Evolutionary conservation across 2,113 vertebrate species (phyloP).

Genomic region (Anser brachyrhynchus): DNA sequence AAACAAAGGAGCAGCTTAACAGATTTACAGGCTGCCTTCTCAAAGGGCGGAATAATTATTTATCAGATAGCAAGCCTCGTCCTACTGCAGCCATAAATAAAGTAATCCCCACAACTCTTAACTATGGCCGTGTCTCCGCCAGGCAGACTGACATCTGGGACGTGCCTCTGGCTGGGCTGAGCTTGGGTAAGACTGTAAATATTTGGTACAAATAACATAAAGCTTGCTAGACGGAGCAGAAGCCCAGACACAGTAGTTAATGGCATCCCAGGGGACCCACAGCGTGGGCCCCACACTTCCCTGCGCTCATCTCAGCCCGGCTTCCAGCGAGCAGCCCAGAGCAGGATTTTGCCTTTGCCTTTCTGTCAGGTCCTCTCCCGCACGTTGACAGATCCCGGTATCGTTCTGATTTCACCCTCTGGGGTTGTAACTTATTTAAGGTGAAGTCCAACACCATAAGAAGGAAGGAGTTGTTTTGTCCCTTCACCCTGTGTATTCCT

Average conservation of each 20-base stretch:
- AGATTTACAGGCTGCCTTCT: conserved; percentile 37
- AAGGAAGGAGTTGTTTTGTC: not conserved
- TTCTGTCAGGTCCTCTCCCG: not conserved
- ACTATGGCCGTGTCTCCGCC: not conserved
- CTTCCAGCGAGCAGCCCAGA: not conserved
- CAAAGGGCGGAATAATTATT: conserved; percentile 41
- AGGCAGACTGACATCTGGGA: not conserved
- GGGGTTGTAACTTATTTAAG: not conserved
- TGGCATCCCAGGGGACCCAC: not conserved
- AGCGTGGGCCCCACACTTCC: not conserved
- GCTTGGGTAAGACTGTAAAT: not conserved
- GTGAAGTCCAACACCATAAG: not conserved
- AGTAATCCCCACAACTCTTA: not conserved
- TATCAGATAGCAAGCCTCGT: not conserved
- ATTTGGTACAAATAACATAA: conserved; percentile 4
- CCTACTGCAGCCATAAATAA: conserved; percentile 54
- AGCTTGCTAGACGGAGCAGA: not conserved
- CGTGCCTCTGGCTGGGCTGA: not conserved
- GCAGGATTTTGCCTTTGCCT: not conserved
- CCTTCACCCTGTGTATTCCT: not conserved
- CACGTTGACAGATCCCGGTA: not conserved
- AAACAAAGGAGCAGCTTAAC: conserved; percentile 53
- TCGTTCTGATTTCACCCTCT: not conserved
- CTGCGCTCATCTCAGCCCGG: not conserved
- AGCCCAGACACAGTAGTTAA: conserved; percentile 9